Evolutionary conservation across 2,888 invertebrate genomes (phyloP), one percentile per base, ranked within the genome.

Genomic region (Drosophila nigricruria): DNA sequence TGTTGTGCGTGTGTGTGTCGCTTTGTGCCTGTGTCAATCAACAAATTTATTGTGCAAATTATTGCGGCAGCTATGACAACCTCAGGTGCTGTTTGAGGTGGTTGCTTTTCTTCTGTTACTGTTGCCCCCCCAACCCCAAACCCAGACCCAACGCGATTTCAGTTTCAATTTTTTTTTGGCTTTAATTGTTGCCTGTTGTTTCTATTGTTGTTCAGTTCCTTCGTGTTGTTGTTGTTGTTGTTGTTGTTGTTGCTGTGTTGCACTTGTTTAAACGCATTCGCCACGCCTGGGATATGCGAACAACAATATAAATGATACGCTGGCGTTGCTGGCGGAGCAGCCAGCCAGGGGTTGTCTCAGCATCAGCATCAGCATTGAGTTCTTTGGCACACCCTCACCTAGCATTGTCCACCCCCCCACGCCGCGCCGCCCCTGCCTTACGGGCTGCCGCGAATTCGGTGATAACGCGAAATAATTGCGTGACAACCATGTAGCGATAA

Each of bases 401-500:
- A 32, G 32, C 40, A n/a, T n/a, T n/a, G n/a, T n/a, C n/a, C n/a
- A 20, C 10, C 45, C 10, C 32, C 32, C 36, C 42, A 3, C 27
- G 5, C 27, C 27, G 6, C 27, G 5, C 57, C 49, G 52, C 49
- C 49, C 25, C 23, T 8, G 5, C 43, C 40, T 4, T 5, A 23
- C 43, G 32, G 42, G 20, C 67, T 10, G 45, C 68, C 45, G 65
- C 61, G n/a, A 69, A 73, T 42, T 74, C 67, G 86, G 89, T 89
- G 87, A 90, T 88, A 88, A 91, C 90, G 89, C 80, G 89, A 92
- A 90, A 88, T 90, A 91, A 91, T 92, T 92, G 92, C 92, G 91
- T 92, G 91, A 92, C 92, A 92, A 92, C 92, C 92, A 91, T 92
- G 90, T 89, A 84, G 91, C 88, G 92, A 92, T 92, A 92, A 92